These are phyloP conservation scores for Atta colombica DNA, from an alignment of 1,140 invertebrate genomes.

Conservation along the genomic window DNA sequence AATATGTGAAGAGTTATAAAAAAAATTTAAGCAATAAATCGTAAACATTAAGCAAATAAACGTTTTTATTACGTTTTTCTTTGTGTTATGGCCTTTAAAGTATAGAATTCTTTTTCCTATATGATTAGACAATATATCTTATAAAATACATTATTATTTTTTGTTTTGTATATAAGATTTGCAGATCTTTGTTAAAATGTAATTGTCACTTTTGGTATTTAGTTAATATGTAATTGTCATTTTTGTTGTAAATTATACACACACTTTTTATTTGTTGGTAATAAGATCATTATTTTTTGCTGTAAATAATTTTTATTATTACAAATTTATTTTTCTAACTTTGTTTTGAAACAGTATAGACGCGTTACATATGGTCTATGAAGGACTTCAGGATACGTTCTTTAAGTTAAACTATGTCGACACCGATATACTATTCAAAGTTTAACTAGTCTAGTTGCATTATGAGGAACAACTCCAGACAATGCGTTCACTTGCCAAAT, in stretches of 20 bases:
- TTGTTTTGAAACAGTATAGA: not conserved
- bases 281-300: not conserved
- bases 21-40: too few relatives aligned
- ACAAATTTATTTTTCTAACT: not conserved
- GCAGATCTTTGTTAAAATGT: not conserved
- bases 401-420: conserved; percentile 19
- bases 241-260: not conserved
- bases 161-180: not conserved
- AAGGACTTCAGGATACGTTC: not conserved
- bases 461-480: conserved; percentile 31
- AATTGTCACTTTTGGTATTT: not conserved
- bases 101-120: not conserved
- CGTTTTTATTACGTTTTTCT: too few relatives aligned
- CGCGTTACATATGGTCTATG: not conserved
- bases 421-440: conserved; percentile 16
- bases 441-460: conserved; percentile 23
- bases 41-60: too few relatives aligned
- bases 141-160: not conserved
- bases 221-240: not conserved
- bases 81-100: too few relatives aligned
- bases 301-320: not conserved
- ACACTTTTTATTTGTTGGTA: not conserved
- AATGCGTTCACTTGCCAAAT: conserved; percentile 48
- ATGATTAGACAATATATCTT: not conserved
- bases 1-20: not conserved